Base-by-base conservation (phyloP, 64 coral and sea anemone species). In the Pocillopora damicornis region DNA sequence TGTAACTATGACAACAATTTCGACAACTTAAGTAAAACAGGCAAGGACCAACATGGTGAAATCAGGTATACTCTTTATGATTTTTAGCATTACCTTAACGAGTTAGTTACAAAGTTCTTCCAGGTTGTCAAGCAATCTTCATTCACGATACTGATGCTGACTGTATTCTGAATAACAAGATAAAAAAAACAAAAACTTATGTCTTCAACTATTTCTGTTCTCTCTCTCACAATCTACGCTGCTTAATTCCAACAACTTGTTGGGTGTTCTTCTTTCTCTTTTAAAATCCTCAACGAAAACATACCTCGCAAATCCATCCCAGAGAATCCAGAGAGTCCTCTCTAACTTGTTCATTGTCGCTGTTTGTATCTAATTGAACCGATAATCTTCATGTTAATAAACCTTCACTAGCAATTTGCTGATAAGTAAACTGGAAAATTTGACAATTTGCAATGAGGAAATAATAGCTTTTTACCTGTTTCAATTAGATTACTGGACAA, bases 21-120 rank as follows among this genome's bases (percentile, higher is more conserved):
- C 7, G 42, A 51, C 42, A 51, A 51, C 42, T 51, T 51, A 7
- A 7, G 7, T 51, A 51, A 51, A 51, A 51, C 42, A 51, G 42
- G 42, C 42, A 4, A 51, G 7, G 42, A 51, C 3, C 42, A 51
- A 51, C 7, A 51, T 51, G 42, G 42, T 7, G 42, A 51, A 51
- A 51, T 51, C 42, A 51, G 42, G 2, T 51, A 7, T 4, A 51
- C 42, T 51, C 42, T 51, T 51, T 51, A 51, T 51, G 42, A 51
- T 51, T 51, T 51, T 4, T 51, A 7, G 18, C 63, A 18, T 57
- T 77, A 90, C 89, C 61, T 90, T 62, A 90, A 85, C 16, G 57
- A 77, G 80, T 84, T 85, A 59, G 80, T 90, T 22, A 90, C 79
- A 77, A 90, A 90, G 7, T 22, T 57, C 16, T 56, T 82, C 89